Evolutionary conservation across 2,888 invertebrate genomes (phyloP).

Genomic region (Ceramica pisi): DNA sequence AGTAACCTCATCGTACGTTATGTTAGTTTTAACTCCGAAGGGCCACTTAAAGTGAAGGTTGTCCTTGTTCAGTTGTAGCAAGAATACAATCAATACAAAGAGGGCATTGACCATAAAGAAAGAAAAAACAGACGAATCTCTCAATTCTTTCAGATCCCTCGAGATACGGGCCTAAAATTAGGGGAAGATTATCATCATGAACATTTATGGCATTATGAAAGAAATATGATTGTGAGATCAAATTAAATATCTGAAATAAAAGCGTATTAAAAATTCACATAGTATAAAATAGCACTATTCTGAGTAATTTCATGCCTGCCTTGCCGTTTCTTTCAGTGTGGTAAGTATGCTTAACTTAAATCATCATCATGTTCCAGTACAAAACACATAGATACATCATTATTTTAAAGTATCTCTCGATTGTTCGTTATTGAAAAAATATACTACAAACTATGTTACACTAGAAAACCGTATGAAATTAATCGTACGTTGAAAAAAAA

Average conservation of each 20-base stretch:
- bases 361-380: conserved; percentile 7
- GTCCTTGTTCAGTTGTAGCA: conserved; percentile 99
- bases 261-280: conserved; percentile 56
- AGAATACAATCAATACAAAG: conserved; percentile 99
- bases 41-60: conserved; percentile 99
- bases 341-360: not conserved
- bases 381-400: not conserved
- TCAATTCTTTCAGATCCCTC: conserved; percentile 97
- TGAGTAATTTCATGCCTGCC: conserved; percentile 1
- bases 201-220: conserved; percentile 58
- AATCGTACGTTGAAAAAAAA: conserved; percentile 9
- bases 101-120: conserved; percentile 99
- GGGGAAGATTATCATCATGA: conserved; percentile 77
- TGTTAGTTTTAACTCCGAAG: conserved; percentile 97
- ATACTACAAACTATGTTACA: not conserved
- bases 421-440: not conserved
- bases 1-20: conserved; percentile 96
- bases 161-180: conserved; percentile 97
- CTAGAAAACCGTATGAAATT: conserved; percentile 3
- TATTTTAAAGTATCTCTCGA: not conserved
- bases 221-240: conserved; percentile 45
- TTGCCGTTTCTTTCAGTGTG: not conserved
- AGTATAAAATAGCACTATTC: not conserved
- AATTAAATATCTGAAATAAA: conserved; percentile 74
- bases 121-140: conserved; percentile 98